Base-by-base conservation (phyloP, 92 coral and sea anemone species). In the Pocillopora grandis region DNA sequence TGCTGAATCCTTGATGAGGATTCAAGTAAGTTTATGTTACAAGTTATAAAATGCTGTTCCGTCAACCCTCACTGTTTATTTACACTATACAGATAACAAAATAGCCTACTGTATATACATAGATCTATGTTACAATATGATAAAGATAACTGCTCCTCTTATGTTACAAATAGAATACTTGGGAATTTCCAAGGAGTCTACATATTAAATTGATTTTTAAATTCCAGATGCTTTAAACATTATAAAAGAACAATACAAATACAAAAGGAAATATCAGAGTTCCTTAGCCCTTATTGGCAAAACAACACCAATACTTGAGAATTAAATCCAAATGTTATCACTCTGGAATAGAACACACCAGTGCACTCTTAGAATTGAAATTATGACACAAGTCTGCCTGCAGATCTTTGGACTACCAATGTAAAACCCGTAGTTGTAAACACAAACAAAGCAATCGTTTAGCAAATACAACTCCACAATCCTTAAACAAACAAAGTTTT, bases 141-240 rank as follows among this genome's bases (percentile, higher is more conserved):
- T 82, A 82, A 82, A 33, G 86, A 73, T 64, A 83, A 83, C 86
- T 83, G 86, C 86, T 83, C 86, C 86, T 83, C 86, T 83, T 83
- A 83, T 83, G 80, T 83, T 83, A 83, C 86, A 83, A 82, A 83
- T 83, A 81, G 85, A 71, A 81, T 71, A 70, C 20, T 59, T 71
- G 35, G 73, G 73, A 72, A 73, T 64, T 55, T 61, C 86, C 75
- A 55, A 75, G 64, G 73, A 83, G 42, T 48, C 59, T 52, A 48
- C 72, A 78, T 79, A 35, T 79, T 74, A 5, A 52, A 58, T 66
- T 72, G 61, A 61, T 61, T 71, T 20, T 20, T 63, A 82, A 73
- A 82, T 27, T 62, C 72, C 61, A 62, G 57, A 42, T 60, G 52
- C 62, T 72, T 61, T 63, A 15, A 70, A 35, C 76, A 60, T 57